Evolutionary conservation across 2,888 invertebrate genomes (phyloP).

Genomic region (Sarcophaga rosellei): DNA sequence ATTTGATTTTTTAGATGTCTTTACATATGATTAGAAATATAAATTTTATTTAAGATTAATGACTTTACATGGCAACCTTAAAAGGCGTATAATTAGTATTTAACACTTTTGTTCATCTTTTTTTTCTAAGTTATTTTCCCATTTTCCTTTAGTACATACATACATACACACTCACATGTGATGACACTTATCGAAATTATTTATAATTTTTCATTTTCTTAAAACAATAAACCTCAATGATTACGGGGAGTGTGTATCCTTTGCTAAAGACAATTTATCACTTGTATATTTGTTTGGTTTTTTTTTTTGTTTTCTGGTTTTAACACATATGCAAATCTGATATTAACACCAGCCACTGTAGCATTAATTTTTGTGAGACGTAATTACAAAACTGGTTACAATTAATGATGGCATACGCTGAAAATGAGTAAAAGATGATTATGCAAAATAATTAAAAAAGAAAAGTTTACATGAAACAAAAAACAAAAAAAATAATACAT

Average conservation of each 20-base stretch:
- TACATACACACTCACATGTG: conserved; percentile 44
- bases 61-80: conserved; percentile 50
- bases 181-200: conserved; percentile 66
- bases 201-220: conserved; percentile 65
- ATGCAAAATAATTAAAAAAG: background rate
- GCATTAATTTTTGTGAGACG: conserved; percentile 34
- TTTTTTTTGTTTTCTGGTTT: background rate
- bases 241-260: conserved; percentile 64
- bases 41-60: conserved; percentile 60
- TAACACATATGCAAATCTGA: conserved; percentile 46
- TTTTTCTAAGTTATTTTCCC: conserved; percentile 52
- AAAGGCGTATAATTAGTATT: conserved; percentile 68
- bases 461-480: conserved; percentile 1
- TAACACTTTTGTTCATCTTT: conserved; percentile 59
- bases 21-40: conserved; percentile 46
- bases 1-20: background rate
- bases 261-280: conserved; percentile 61
- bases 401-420: conserved; percentile 53
- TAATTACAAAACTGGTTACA: conserved; percentile 59
- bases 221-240: conserved; percentile 63
- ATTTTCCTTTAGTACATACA: background rate
- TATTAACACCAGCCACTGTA: conserved; percentile 21
- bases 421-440: background rate
- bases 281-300: conserved; percentile 26
- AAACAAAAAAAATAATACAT: background rate